These are phyloP conservation scores for Cartodere bifasciata DNA, from an alignment of 2,888 invertebrate species.

Conservation along the genomic window DNA sequence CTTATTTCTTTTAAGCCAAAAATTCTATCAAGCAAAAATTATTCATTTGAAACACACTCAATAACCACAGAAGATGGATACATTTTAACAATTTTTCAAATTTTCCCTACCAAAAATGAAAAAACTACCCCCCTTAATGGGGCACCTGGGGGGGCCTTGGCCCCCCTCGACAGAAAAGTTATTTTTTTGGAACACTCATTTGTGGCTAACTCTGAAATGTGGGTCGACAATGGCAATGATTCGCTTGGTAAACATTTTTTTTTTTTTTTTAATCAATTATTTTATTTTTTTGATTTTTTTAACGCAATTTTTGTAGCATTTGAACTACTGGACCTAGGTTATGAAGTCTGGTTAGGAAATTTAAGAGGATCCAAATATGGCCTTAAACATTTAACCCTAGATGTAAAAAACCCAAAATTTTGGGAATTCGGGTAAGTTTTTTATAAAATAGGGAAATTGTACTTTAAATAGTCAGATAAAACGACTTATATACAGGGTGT, in stretches of 20 bases:
- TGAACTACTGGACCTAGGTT: slow-evolving; percentile 13
- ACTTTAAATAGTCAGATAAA: no score
- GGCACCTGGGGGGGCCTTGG: no score
- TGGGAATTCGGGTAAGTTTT: slow-evolving; percentile 13
- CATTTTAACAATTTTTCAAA: slow-evolving; percentile 13
- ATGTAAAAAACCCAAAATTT: slow-evolving; percentile 8
- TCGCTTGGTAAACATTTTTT: slow-evolving; percentile 12
- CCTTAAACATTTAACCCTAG: slow-evolving; percentile 10
- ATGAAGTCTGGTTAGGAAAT: slow-evolving; percentile 17
- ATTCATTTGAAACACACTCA: slow-evolving; percentile 12
- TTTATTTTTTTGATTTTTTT: slow-evolving; percentile 1
- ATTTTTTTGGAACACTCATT: slow-evolving; percentile 15
- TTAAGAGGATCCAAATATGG: slow-evolving; percentile 15
- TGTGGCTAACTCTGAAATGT: slow-evolving; percentile 11
- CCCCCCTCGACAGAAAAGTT: slow-evolving; percentile 7
- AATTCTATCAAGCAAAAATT: slow-evolving; percentile 11
- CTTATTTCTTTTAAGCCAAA: slow-evolving; percentile 15
- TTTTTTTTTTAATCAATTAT: slow-evolving; percentile 1
- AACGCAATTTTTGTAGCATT: slow-evolving; percentile 9
- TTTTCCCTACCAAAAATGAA: slow-evolving; percentile 9
- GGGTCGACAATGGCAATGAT: slow-evolving; percentile 11
- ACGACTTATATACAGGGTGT: no score
- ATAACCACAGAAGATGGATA: slow-evolving; percentile 15
- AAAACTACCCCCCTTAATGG: no score
- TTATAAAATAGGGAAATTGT: no score